Evolutionary conservation across 92 coral and sea anemone species (phyloP).

Genomic region (Diadumene lineata): DNA sequence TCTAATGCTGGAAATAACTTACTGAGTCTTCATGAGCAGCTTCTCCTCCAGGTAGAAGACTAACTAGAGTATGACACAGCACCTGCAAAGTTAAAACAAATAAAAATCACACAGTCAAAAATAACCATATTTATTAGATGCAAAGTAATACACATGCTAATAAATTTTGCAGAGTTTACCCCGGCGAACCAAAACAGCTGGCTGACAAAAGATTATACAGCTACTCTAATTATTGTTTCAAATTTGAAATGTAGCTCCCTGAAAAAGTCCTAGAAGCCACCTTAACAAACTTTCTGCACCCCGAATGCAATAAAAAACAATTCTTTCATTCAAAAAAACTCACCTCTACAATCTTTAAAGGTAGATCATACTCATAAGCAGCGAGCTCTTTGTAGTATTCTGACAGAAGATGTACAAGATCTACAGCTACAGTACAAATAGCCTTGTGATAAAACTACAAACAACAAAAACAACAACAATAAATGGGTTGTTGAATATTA

Average conservation of each 20-base stretch:
- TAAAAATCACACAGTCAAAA: too few species aligned
- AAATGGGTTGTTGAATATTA: too few species aligned
- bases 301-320: too few species aligned
- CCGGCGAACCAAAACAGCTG: too few species aligned
- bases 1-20: background rate
- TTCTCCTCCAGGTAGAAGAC: slow-evolving; percentile 81
- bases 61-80: slow-evolving; percentile 67
- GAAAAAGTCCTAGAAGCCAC: too few species aligned
- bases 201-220: too few species aligned
- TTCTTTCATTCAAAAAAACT: background rate
- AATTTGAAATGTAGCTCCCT: too few species aligned
- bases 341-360: slow-evolving; percentile 91
- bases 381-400: slow-evolving; percentile 76
- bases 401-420: slow-evolving; percentile 79
- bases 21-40: slow-evolving; percentile 62
- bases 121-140: too few species aligned
- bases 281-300: too few species aligned
- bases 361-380: slow-evolving; percentile 76
- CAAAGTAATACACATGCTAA: too few species aligned
- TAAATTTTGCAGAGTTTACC: too few species aligned
- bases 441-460: slow-evolving; percentile 89
- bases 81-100: slow-evolving; percentile 43
- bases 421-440: slow-evolving; percentile 81
- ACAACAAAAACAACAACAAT: background rate
- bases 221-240: too few species aligned